phyloP scores from a whole-genome alignment of 2,797 vertebrate genomes.

The Aplochiton taeniatus region DNA sequence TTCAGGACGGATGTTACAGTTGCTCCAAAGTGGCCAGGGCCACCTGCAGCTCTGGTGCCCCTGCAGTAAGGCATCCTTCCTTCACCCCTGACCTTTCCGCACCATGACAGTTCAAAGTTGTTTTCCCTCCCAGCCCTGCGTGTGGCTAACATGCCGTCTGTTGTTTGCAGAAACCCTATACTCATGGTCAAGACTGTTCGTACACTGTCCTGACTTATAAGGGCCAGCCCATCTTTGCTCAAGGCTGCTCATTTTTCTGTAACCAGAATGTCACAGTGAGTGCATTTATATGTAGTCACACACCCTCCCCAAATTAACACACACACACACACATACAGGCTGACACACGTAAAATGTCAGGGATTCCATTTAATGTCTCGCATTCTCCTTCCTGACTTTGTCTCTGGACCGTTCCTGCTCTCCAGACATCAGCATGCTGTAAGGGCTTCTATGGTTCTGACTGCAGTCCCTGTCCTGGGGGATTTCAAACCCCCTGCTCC shows the following conservation, averaged over 20 bases:
- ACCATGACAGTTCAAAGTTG: too few relatives aligned
- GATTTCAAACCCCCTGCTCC: constrained; percentile 81
- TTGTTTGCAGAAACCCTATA: neutral
- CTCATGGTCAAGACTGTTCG: too few relatives aligned
- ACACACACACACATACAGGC: constrained; percentile 1
- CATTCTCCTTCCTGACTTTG: neutral
- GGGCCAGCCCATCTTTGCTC: too few relatives aligned
- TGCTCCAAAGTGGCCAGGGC: constrained; percentile 24
- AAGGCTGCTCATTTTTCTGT: constrained; percentile 73
- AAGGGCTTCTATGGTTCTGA: constrained; percentile 87
- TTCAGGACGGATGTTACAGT: constrained; percentile 53
- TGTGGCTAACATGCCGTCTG: neutral
- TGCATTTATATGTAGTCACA: neutral
- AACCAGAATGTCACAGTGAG: constrained; percentile 70
- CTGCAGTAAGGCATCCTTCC: constrained; percentile 57
- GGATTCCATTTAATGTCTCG: neutral
- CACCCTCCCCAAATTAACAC: too few relatives aligned
- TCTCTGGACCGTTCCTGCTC: constrained; percentile 13
- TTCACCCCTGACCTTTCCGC: too few relatives aligned
- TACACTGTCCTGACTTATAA: too few relatives aligned
- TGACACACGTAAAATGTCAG: neutral
- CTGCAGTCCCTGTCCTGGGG: constrained; percentile 86
- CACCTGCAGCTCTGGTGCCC: constrained; percentile 45
- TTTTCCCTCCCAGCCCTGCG: too few relatives aligned
- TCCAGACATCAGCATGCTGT: constrained; percentile 84